Conservation (phyloP, 35 echinoderm and acorn worm species). For the Nesometra sesokonis region DNA sequence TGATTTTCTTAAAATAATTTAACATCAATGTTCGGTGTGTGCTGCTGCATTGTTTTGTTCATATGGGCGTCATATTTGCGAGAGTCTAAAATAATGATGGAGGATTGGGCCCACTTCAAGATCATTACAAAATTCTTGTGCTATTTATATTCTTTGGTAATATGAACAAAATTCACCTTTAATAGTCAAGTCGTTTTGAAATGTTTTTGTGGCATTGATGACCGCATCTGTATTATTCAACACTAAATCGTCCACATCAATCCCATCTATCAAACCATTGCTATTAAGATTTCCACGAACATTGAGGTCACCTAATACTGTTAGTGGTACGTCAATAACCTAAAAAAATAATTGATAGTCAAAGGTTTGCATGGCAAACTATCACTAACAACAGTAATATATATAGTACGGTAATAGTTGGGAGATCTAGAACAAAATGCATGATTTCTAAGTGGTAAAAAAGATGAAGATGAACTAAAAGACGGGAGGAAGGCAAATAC, state of each 20-base stretch:
- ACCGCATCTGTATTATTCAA: conserved; percentile 8
- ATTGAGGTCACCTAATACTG: conserved; percentile 3
- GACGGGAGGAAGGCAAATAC: too few relatives aligned
- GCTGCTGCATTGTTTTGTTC: too few relatives aligned
- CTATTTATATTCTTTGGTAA: not conserved
- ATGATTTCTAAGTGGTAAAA: too few relatives aligned
- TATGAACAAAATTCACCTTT: not conserved
- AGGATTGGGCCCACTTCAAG: not conserved
- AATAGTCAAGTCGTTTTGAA: not conserved
- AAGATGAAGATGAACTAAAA: too few relatives aligned
- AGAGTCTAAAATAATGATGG: too few relatives aligned
- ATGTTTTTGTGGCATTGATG: not conserved
- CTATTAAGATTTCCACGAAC: conserved; percentile 2
- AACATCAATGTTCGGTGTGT: too few relatives aligned
- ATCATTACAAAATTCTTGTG: not conserved
- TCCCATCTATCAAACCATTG: conserved; percentile 23
- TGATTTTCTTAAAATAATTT: too few relatives aligned
- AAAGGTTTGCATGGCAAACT: too few relatives aligned
- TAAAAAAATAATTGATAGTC: not conserved
- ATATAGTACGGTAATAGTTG: too few relatives aligned
- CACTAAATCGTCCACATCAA: conserved; percentile 1
- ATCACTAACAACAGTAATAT: too few relatives aligned
- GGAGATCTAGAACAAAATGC: too few relatives aligned
- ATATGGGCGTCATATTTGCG: too few relatives aligned
- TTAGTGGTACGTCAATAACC: conserved; percentile 9